Evolutionary conservation across 2,797 vertebrate species (phyloP).

Genomic region (Oryzias dopingdopingensis): DNA sequence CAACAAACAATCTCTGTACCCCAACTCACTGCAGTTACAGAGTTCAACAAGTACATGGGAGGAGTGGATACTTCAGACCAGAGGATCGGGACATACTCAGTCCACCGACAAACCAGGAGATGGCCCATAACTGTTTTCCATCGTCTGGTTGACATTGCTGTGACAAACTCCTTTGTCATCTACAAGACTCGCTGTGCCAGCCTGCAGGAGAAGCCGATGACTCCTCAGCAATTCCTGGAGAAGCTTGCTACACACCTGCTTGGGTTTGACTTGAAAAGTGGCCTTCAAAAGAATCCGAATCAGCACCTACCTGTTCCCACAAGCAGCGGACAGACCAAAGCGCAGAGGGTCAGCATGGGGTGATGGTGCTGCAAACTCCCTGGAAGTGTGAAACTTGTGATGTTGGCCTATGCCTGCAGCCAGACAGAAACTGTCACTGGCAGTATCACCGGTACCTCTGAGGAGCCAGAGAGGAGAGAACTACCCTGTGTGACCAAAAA

Average conservation of each 20-base stretch:
- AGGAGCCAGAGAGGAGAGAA: too few species aligned
- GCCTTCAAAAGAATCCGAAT: not conserved
- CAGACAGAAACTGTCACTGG: not conserved
- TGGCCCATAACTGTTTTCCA: not conserved
- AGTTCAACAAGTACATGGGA: constrained; percentile 17
- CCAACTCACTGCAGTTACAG: not conserved
- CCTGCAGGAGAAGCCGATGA: not conserved
- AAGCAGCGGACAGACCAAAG: too few species aligned
- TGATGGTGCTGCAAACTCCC: not conserved
- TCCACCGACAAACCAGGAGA: constrained; percentile 5
- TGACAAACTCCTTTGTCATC: not conserved
- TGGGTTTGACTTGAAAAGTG: not conserved
- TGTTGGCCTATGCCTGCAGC: not conserved
- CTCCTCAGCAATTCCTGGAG: not conserved
- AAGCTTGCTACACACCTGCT: not conserved
- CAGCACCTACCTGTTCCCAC: not conserved
- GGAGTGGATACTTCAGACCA: not conserved
- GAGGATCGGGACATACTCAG: not conserved
- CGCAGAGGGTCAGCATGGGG: constrained; percentile 1
- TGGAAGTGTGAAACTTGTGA: not conserved
- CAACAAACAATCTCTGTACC: constrained; percentile 4
- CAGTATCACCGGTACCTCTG: too few species aligned
- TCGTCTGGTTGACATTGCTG: not conserved
- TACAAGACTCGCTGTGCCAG: not conserved
- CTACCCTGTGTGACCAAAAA: too few species aligned